Evolutionary conservation across 2,797 vertebrate genomes (phyloP).

Genomic region (Carapus acus): DNA sequence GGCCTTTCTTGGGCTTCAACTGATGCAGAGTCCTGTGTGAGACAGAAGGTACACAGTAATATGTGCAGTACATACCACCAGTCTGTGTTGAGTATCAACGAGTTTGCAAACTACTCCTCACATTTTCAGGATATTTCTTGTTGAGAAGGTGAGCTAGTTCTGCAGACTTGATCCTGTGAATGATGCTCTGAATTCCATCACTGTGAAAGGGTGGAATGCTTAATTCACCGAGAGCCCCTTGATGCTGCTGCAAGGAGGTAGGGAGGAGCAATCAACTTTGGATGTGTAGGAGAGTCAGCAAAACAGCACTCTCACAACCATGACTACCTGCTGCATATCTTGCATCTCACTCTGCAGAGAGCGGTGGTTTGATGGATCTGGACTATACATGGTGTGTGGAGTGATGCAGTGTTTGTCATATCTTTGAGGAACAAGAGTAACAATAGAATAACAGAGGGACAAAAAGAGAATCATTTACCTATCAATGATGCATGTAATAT

Average conservation of each 20-base stretch:
- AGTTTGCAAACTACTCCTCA: constrained; percentile 36
- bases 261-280: neutral
- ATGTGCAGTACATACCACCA: neutral
- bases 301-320: neutral
- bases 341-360: constrained; percentile 72
- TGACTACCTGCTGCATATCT: constrained; percentile 63
- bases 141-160: constrained; percentile 55
- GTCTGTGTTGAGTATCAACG: neutral
- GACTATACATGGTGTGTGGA: constrained; percentile 41
- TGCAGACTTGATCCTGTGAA: constrained; percentile 63
- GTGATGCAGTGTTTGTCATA: constrained; percentile 58
- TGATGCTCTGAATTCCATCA: constrained; percentile 59
- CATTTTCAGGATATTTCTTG: constrained; percentile 53
- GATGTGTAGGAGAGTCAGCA: neutral
- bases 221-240: constrained; percentile 50
- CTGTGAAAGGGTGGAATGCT: constrained; percentile 42
- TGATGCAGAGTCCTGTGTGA: constrained; percentile 53
- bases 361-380: constrained; percentile 55
- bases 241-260: constrained; percentile 37
- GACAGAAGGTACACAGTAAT: constrained; percentile 10
- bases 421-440: constrained; percentile 44
- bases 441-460: neutral
- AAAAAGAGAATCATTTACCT: too few relatives aligned
- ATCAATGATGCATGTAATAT: too few relatives aligned
- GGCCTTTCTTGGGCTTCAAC: constrained; percentile 57